These are phyloP conservation scores for Serripes groenlandicus DNA, from an alignment of 2,888 invertebrate genomes.

Conservation along the genomic window DNA sequence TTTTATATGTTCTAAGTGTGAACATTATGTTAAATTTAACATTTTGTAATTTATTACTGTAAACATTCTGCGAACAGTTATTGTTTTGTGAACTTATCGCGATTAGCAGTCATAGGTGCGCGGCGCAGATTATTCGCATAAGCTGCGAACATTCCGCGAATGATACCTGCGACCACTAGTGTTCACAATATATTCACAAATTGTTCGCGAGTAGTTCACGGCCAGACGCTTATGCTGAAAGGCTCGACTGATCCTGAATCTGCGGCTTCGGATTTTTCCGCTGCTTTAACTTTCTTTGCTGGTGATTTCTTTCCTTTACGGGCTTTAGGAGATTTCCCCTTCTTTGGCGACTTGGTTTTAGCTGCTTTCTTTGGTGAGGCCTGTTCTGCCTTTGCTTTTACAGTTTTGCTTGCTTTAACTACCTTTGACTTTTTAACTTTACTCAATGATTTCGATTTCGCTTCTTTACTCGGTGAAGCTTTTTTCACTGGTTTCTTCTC, in stretches of 20 bases:
- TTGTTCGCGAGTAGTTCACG: too few relatives aligned
- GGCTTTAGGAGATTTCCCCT: slow-evolving; percentile 5
- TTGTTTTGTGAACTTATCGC: too few relatives aligned
- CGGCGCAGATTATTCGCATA: too few relatives aligned
- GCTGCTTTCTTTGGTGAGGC: slow-evolving; percentile 13
- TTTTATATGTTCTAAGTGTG: too few relatives aligned
- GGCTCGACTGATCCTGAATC: background rate
- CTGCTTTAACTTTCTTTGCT: background rate
- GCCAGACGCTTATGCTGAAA: too few relatives aligned
- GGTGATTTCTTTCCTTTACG: slow-evolving; percentile 1
- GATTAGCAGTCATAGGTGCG: too few relatives aligned
- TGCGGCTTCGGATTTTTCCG: background rate
- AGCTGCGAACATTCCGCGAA: too few relatives aligned
- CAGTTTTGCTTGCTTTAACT: slow-evolving; percentile 28
- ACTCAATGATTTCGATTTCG: slow-evolving; percentile 21
- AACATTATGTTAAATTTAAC: too few relatives aligned
- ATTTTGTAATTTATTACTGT: too few relatives aligned
- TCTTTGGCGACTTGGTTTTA: slow-evolving; percentile 2
- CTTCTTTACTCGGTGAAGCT: background rate
- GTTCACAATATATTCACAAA: too few relatives aligned
- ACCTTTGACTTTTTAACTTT: slow-evolving; percentile 59
- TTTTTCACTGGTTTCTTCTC: slow-evolving; percentile 6
- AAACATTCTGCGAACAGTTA: too few relatives aligned
- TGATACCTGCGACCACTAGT: too few relatives aligned
- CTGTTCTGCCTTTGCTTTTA: slow-evolving; percentile 35